Evolutionary conservation across 2,888 invertebrate species (phyloP).

Genomic region (Mantis religiosa): DNA sequence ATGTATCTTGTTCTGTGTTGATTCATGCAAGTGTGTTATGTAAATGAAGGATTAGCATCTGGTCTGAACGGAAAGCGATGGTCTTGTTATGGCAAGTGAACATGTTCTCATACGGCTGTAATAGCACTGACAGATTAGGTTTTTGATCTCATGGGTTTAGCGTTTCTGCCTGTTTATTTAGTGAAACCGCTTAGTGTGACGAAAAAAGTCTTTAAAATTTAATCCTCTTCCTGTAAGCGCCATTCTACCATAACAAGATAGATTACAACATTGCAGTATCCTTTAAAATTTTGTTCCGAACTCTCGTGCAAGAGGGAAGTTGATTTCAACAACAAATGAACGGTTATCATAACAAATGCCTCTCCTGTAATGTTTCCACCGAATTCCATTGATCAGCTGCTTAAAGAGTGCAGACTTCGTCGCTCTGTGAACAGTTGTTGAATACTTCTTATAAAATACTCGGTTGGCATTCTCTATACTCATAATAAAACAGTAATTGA

Average conservation of each 20-base stretch:
- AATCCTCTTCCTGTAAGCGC: neutral
- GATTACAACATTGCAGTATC: neutral
- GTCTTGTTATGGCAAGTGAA: neutral
- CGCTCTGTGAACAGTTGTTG: no score
- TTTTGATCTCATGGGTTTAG: neutral
- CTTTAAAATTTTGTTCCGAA: no score
- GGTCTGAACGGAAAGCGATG: neutral
- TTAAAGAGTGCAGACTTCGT: no score
- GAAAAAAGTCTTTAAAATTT: neutral
- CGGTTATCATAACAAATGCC: no score
- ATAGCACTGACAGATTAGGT: neutral
- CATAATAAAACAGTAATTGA: no score
- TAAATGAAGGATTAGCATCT: neutral
- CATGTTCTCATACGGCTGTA: neutral
- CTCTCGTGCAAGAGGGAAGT: no score
- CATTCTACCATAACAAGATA: neutral
- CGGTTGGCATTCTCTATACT: no score
- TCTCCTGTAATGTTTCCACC: no score
- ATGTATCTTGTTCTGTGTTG: neutral
- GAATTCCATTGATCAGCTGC: no score
- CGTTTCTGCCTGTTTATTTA: neutral
- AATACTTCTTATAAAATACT: no score
- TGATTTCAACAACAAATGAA: no score
- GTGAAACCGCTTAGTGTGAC: neutral
- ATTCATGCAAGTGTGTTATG: neutral